Conservation (phyloP, 2,888 invertebrate genomes). For the Acronicta leporina region DNA sequence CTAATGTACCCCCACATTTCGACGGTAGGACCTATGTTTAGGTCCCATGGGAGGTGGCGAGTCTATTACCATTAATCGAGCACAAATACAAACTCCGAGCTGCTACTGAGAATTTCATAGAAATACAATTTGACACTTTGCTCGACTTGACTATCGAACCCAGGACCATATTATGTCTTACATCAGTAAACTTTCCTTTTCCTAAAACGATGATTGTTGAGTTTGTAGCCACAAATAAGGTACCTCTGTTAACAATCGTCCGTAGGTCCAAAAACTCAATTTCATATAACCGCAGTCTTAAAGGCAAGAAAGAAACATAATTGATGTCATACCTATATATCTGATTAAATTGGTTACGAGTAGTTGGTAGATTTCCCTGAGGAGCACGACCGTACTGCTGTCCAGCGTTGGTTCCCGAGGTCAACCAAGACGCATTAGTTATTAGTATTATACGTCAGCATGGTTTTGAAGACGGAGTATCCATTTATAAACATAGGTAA, state of each 20-base stretch:
- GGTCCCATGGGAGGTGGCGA: too few relatives aligned
- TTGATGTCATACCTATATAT: constrained; percentile 19
- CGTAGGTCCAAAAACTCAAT: constrained; percentile 2
- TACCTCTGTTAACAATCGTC: background rate
- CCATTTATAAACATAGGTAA: background rate
- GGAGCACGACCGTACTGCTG: constrained; percentile 48
- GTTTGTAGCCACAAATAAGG: too few relatives aligned
- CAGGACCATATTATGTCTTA: too few relatives aligned
- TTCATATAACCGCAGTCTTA: constrained; percentile 2
- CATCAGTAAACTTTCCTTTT: too few relatives aligned
- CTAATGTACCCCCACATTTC: too few relatives aligned
- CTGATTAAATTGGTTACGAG: constrained; percentile 43
- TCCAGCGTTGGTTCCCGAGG: constrained; percentile 29
- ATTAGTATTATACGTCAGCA: constrained; percentile 12
- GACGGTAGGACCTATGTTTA: too few relatives aligned
- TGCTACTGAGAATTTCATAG: too few relatives aligned
- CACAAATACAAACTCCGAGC: too few relatives aligned
- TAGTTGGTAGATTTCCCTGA: constrained; percentile 53
- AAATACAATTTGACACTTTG: too few relatives aligned
- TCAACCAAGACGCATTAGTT: constrained; percentile 37
- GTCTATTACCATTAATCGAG: too few relatives aligned
- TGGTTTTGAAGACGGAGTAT: background rate
- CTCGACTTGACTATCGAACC: too few relatives aligned
- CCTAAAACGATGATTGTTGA: too few relatives aligned
- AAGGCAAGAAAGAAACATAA: constrained; percentile 24